Conservation (phyloP, 1,140 invertebrate species). For the Panulirus ornatus region DNA sequence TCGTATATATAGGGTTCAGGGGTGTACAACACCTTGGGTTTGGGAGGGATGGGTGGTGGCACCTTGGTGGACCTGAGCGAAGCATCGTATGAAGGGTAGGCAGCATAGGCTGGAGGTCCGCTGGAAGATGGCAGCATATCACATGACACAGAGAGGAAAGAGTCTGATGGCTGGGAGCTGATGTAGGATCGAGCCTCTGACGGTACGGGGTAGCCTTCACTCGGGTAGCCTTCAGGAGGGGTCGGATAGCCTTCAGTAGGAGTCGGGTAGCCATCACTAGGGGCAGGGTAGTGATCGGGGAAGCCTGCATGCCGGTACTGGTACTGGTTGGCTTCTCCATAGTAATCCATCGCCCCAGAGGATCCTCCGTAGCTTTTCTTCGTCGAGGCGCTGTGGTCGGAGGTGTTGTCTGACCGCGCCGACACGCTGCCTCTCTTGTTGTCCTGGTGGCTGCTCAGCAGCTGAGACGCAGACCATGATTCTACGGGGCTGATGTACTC, state of each 20-base stretch:
- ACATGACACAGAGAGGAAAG: conserved; percentile 73
- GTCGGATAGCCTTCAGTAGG: conserved; percentile 69
- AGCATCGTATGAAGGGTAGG: conserved; percentile 71
- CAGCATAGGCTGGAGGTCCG: conserved; percentile 73
- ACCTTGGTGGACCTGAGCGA: conserved; percentile 69
- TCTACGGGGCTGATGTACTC: conserved; percentile 74
- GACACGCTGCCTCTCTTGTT: conserved; percentile 71
- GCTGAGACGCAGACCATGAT: conserved; percentile 74
- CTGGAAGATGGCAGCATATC: conserved; percentile 68
- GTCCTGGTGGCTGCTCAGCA: conserved; percentile 67
- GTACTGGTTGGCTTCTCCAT: conserved; percentile 65
- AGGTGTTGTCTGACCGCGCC: conserved; percentile 68
- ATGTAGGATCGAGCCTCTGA: conserved; percentile 71
- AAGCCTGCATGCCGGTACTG: conserved; percentile 46
- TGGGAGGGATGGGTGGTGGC: conserved; percentile 73
- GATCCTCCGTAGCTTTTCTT: conserved; percentile 74
- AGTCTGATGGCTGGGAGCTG: conserved; percentile 74
- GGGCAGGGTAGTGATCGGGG: conserved; percentile 64
- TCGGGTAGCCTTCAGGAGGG: conserved; percentile 42
- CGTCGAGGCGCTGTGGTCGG: conserved; percentile 73
- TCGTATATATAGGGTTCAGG: conserved; percentile 73
- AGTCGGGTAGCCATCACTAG: conserved; percentile 69
- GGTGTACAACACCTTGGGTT: conserved; percentile 72
- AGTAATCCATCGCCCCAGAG: conserved; percentile 68
- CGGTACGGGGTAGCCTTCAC: conserved; percentile 57